These are phyloP conservation scores for Squalus acanthias DNA, from an alignment of 2,797 vertebrate genomes.

Conservation along the genomic window DNA sequence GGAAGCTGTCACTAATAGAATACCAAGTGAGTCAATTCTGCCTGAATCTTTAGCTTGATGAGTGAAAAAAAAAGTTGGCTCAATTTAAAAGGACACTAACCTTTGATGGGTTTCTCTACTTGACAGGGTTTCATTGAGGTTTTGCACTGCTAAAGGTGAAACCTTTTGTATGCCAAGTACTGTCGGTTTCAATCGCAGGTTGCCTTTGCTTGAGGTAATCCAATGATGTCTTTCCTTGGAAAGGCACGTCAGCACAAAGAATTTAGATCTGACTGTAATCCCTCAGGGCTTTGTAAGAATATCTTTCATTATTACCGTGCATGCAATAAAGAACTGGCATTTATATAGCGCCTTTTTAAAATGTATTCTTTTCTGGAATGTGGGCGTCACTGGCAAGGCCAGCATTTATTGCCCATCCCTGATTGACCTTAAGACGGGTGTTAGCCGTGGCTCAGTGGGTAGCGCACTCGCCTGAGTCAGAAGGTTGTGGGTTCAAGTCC, in stretches of 20 bases:
- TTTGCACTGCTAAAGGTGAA: constrained; percentile 5
- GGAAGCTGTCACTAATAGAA: neutral
- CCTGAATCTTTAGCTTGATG: neutral
- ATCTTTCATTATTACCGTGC: neutral
- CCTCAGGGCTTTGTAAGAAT: neutral
- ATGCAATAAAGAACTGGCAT: neutral
- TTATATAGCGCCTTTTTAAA: neutral
- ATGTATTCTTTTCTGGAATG: too few species aligned
- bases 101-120: neutral
- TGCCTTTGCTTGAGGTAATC: constrained; percentile 4
- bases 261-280: neutral
- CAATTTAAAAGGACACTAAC: constrained; percentile 13
- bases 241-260: neutral
- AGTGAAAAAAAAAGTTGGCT: neutral
- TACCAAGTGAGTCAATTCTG: neutral
- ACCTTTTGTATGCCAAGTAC: neutral
- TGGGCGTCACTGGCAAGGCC: too few species aligned
- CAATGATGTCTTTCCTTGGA: neutral
- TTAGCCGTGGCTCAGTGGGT: too few species aligned
- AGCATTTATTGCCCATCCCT: too few species aligned
- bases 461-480: too few species aligned
- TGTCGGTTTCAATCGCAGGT: constrained; percentile 6
- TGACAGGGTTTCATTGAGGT: neutral
- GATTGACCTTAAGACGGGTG: too few species aligned
- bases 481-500: too few species aligned